Conservation (phyloP, 2,888 invertebrate genomes). For the Ferdinandea cuprea region DNA sequence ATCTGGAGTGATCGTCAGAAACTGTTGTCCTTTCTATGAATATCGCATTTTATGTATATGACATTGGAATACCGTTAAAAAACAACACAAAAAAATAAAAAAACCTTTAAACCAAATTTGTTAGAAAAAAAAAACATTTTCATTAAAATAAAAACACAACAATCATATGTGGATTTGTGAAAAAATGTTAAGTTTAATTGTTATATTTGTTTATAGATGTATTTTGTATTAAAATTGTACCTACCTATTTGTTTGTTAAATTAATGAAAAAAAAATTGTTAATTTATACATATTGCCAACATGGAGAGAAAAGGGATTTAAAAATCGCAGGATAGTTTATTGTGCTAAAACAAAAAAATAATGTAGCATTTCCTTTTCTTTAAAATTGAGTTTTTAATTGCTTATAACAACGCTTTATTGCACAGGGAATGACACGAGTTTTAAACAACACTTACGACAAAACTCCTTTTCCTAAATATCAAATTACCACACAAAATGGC, state of each 20-base stretch:
- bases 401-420: not conserved
- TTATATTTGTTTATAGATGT: slow-evolving; percentile 47
- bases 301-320: slow-evolving; percentile 11
- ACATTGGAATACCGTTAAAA: slow-evolving; percentile 53
- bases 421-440: not conserved
- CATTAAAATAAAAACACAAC: slow-evolving; percentile 31
- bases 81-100: slow-evolving; percentile 10
- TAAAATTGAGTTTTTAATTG: slow-evolving; percentile 40
- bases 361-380: slow-evolving; percentile 2
- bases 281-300: slow-evolving; percentile 18
- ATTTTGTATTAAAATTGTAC: slow-evolving; percentile 24
- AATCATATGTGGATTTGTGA: slow-evolving; percentile 41
- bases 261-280: not conserved
- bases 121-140: slow-evolving; percentile 44
- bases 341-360: not conserved
- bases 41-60: slow-evolving; percentile 79
- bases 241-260: slow-evolving; percentile 20
- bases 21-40: slow-evolving; percentile 77
- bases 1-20: slow-evolving; percentile 57
- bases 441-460: not conserved
- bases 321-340: not conserved
- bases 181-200: slow-evolving; percentile 37
- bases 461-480: slow-evolving; percentile 6
- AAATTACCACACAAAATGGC: slow-evolving; percentile 17
- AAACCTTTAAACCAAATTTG: slow-evolving; percentile 10